These are phyloP conservation scores for Gadopsis marmoratus DNA, from an alignment of 2,797 vertebrate species.

Conservation along the genomic window DNA sequence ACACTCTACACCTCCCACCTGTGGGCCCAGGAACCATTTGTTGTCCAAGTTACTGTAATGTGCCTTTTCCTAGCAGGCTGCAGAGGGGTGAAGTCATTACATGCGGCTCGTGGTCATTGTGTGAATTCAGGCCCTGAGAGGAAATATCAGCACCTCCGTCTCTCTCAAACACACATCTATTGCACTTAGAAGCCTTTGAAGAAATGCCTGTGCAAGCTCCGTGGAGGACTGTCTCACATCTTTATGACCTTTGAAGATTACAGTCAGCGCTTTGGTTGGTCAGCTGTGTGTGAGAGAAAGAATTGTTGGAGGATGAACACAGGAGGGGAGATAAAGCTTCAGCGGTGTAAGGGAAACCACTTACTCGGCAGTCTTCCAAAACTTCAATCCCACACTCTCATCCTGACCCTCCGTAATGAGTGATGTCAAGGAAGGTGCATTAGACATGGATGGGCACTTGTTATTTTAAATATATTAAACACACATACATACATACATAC, in stretches of 20 bases:
- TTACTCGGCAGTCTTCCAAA: constrained; percentile 55
- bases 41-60: constrained; percentile 47
- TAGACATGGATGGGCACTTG: constrained; percentile 36
- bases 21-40: constrained; percentile 38
- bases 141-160: constrained; percentile 49
- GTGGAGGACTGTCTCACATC: constrained; percentile 50
- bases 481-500: constrained; percentile 9
- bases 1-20: constrained; percentile 44
- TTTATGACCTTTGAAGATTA: constrained; percentile 59
- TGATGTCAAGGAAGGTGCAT: constrained; percentile 55
- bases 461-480: constrained; percentile 39
- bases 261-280: constrained; percentile 29
- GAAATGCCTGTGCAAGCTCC: constrained; percentile 28
- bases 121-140: constrained; percentile 49
- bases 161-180: not conserved
- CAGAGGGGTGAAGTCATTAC: constrained; percentile 59
- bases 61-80: constrained; percentile 44
- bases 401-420: constrained; percentile 54
- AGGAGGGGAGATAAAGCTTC: constrained; percentile 45
- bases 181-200: constrained; percentile 50
- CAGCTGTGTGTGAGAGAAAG: constrained; percentile 30
- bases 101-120: constrained; percentile 39
- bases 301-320: constrained; percentile 48
- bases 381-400: constrained; percentile 62
- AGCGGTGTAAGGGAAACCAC: constrained; percentile 53